Conservation (phyloP, 2,888 invertebrate genomes). For the Drosophila cracens region DNA sequence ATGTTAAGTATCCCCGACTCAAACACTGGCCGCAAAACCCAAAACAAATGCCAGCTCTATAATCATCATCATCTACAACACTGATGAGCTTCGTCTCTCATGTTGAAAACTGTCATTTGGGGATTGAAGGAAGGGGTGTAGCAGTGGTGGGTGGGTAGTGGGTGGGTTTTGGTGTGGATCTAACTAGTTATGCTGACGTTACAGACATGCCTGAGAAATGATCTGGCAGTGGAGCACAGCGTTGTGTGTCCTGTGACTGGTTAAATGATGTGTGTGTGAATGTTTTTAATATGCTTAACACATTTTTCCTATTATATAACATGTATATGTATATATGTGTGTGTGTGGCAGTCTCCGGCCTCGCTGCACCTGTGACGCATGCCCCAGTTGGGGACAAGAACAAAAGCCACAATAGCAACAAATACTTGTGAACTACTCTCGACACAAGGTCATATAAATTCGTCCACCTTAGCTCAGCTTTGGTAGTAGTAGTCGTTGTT, state of each 20-base stretch:
- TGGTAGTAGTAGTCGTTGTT: slow-evolving; percentile 4
- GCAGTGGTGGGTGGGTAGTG: neutral
- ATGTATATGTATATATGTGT: slow-evolving; percentile 7
- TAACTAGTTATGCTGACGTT: slow-evolving; percentile 35
- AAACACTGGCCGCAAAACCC: slow-evolving; percentile 32
- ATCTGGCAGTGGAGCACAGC: slow-evolving; percentile 31
- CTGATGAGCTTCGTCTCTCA: slow-evolving; percentile 52
- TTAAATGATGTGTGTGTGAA: slow-evolving; percentile 73
- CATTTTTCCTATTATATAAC: slow-evolving; percentile 44
- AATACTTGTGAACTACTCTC: slow-evolving; percentile 61
- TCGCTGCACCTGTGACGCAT: slow-evolving; percentile 72
- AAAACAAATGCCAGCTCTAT: slow-evolving; percentile 41
- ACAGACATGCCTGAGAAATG: slow-evolving; percentile 51
- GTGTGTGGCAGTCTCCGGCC: slow-evolving; percentile 37
- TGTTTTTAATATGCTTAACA: slow-evolving; percentile 74
- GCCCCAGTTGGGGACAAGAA: slow-evolving; percentile 37
- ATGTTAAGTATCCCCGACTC: slow-evolving; percentile 48
- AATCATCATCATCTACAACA: slow-evolving; percentile 44
- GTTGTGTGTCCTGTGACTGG: slow-evolving; percentile 45
- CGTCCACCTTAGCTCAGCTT: slow-evolving; percentile 43
- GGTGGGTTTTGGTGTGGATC: neutral
- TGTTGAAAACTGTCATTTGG: slow-evolving; percentile 59
- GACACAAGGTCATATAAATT: slow-evolving; percentile 71
- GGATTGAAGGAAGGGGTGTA: neutral
- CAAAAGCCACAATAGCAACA: slow-evolving; percentile 45